Conservation (phyloP, 2,797 vertebrate species). For the Gephyroberyx darwinii region DNA sequence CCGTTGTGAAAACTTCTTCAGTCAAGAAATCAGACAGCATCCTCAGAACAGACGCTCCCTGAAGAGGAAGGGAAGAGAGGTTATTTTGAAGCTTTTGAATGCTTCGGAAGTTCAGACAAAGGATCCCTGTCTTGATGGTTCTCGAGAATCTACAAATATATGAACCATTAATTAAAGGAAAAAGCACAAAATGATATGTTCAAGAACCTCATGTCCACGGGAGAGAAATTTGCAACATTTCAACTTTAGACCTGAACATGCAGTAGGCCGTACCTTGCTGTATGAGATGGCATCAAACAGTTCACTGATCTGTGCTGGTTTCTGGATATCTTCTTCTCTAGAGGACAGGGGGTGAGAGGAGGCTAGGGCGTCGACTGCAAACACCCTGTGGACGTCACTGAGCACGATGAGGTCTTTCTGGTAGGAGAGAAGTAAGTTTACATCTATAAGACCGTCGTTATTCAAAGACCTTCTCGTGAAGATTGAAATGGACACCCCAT, state of each 20-base stretch:
- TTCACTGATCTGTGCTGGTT: slow-evolving; percentile 39
- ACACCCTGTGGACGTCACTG: slow-evolving; percentile 70
- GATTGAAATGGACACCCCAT: background rate
- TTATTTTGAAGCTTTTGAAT: background rate
- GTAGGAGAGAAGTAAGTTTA: background rate
- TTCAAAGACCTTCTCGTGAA: background rate
- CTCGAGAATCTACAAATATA: background rate
- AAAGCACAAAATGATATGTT: background rate
- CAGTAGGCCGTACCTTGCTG: slow-evolving; percentile 53
- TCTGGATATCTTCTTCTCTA: slow-evolving; percentile 39
- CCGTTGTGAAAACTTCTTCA: slow-evolving; percentile 84
- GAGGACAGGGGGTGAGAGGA: slow-evolving; percentile 62
- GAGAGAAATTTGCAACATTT: too few species aligned
- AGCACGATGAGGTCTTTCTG: slow-evolving; percentile 79
- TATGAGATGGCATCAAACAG: slow-evolving; percentile 65
- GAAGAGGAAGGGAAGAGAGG: slow-evolving; percentile 5
- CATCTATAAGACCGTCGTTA: background rate
- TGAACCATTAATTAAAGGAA: background rate
- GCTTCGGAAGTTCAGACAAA: background rate
- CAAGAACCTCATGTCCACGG: background rate
- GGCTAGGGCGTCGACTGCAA: slow-evolving; percentile 55
- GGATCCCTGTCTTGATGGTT: background rate
- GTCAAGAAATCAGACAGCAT: slow-evolving; percentile 92
- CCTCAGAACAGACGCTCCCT: slow-evolving; percentile 92
- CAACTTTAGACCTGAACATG: background rate